These are phyloP conservation scores for Styela clava DNA, from an alignment of 23 tunicate species.

Conservation along the genomic window DNA sequence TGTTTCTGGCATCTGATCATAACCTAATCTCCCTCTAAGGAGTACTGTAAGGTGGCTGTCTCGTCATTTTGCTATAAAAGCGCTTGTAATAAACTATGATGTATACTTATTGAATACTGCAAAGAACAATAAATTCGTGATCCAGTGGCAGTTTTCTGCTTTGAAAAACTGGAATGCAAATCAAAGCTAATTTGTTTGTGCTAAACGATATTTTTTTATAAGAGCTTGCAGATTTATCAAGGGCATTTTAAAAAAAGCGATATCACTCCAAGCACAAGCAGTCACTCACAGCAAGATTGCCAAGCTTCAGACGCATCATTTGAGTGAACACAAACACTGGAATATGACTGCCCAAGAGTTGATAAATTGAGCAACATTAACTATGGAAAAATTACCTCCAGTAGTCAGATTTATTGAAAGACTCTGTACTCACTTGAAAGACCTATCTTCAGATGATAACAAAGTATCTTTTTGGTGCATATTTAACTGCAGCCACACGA, in stretches of 20 bases:
- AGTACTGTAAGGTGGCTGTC: constrained; percentile 43
- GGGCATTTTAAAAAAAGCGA: constrained; percentile 6
- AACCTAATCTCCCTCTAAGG: constrained; percentile 35
- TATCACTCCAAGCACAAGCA: constrained; percentile 27
- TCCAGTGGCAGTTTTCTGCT: constrained; percentile 33
- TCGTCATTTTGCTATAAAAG: constrained; percentile 43
- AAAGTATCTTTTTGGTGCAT: neutral
- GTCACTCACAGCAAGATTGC: constrained; percentile 36
- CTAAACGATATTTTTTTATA: constrained; percentile 23
- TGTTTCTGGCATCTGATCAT: constrained; percentile 44
- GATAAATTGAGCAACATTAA: neutral
- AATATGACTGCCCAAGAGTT: neutral
- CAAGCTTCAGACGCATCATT: neutral
- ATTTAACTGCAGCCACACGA: constrained; percentile 9
- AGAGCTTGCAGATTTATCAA: constrained; percentile 39
- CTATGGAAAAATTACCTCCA: neutral
- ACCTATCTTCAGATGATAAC: neutral
- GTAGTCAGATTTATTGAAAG: neutral
- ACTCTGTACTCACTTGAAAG: neutral
- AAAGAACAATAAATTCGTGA: constrained; percentile 39
- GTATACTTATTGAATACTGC: constrained; percentile 37
- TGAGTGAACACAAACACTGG: neutral
- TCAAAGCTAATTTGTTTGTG: neutral
- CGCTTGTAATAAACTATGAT: constrained; percentile 33
- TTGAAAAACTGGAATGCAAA: constrained; percentile 39